Base-by-base conservation (phyloP, 2,797 vertebrate genomes). In the Gephyroberyx darwinii region DNA sequence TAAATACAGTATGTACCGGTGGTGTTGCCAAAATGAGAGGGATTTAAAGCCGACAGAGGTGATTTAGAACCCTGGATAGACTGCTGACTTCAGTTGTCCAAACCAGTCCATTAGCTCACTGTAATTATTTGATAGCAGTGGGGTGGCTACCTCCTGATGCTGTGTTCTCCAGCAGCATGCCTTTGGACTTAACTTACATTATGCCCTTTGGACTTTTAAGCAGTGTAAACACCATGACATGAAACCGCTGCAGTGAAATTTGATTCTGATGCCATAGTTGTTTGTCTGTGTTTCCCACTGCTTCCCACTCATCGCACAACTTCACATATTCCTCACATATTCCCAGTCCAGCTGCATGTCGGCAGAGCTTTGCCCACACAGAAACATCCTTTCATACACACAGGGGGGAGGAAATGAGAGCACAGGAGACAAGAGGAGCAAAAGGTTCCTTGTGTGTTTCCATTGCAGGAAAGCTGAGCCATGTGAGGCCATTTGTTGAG, bases 81-180 rank as follows among this genome's bases (percentile, higher is more conserved):
- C 77, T 88, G 89, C 86, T 88, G 85, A 89, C 71, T 86, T 82
- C 62, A 84, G 80, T 89, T 84, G 82, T 89, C 81, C 81, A 84
- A 81, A 89, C 77, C 77, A 85, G 86, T 85, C 89, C 84, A 92
- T 92, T 91, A 91, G 82, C 69, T 57, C 35, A 62, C 87, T 89
- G 82, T 92, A 92, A 92, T 93, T 91, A 91, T 91, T 91, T 90
- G 84, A 90, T 91, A 90, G 84, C 85, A 82, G 68, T 76, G 45
- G 81, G 82, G 60, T 68, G 64, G 80, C 80, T 76, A 81, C 75
- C 77, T 75, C 78, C 79, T 56, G 50, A 82, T 81, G 74, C 79
- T 79, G 68, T 84, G 83, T 87, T 76, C 62, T 76, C 41, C 50
- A 66, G 78, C 81, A 82, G 58, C 62, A 79, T 55, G 76, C 84